Base-by-base conservation (phyloP, 2,113 vertebrate genomes). In the Pungitius pungitius region DNA sequence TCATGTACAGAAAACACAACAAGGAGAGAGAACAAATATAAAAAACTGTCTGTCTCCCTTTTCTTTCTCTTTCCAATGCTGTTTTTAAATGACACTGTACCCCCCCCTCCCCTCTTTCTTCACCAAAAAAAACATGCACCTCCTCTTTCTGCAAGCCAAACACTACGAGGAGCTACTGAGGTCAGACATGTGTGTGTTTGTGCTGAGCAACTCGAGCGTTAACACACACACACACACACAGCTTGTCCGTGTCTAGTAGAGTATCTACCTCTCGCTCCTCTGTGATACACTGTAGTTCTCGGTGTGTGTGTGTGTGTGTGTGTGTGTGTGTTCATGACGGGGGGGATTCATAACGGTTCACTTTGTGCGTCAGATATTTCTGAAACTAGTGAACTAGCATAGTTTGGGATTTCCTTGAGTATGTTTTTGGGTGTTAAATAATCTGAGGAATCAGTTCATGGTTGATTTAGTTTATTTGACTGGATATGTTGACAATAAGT, bases 251-350 rank as follows among this genome's bases (percentile, higher is more conserved):
- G 73, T 88, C 82, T 80, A 40, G 85, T 80, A 70, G 78, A 90
- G 88, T 90, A 93, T 91, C 93, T 94, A 93, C 93, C 93, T 94
- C 92, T 89, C 78, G 75, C 85, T 86, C 83, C 80, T 84, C 71
- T 80, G 75, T 47, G 59, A 88, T 80, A 91, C 92, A 90, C 92
- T 93, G 90, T 86, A 89, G 72, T 64, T 83, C 55, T 76, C 52
- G 76, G 69, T 72, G 78, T 86, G 85, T 78, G 81, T 68, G 66
- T 77, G 39, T 71, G n/a, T 37, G 42, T 67, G 68, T 65, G 47
- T 67, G 51, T 62, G 62, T 62, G 45, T 40, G 56, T 62, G 54
- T 62, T 57, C 55, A 57, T 20, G 73, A 45, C 22, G 12, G 51
- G 42, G 57, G 40, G 24, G 40, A 39, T 24, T 66, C 35, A 33